Evolutionary conservation across 2,888 invertebrate species (phyloP), one percentile per base, ranked within the genome.

Genomic region (Trachelus troglodyta): DNA sequence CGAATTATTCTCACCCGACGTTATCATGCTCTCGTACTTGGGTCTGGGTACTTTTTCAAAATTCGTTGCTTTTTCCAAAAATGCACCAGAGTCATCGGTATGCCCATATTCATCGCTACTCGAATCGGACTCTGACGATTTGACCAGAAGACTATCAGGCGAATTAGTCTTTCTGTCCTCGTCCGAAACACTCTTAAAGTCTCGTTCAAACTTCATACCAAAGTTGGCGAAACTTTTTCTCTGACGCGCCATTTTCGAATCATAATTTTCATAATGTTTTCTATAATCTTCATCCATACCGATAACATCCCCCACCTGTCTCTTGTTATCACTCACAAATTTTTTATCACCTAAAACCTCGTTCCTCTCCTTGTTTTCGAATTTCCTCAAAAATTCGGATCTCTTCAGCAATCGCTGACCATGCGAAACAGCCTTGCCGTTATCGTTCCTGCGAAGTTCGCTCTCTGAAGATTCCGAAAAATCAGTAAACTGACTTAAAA

Each of bases 71-170:
- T 92, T 93, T 91, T 93, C 93, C 89, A 88, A 78, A 77, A 89
- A 89, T 9, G 90, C 91, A 4, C 89, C 90, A 1, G 91, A 92
- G 75, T 90, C 91, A 77, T 90, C 90, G 1, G 90, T 90, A 94
- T 94, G 85, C 92, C 95, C 90, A 93, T 94, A 87, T 40, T 92
- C 92, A 82, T 92, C 92, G 80, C 92, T 92, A 78, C 91, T 90
- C 69, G 90, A 83, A 4, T 90, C 90, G 3, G 92, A 91, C 79
- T 91, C 92, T 33, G 91, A 92, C 1, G 91, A 91, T 73, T 90
- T 90, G 2, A 92, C 89, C 75, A 92, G 82, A 3, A 92, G 86
- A 80, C 92, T 92, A 78, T 92, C 92, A 12, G 90, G 92, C 4
- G 91, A 92, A 80, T 90, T 91, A 4, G 90, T 92, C 79, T 91